Evolutionary conservation across 2,888 invertebrate genomes (phyloP), one percentile per base, ranked within the genome.

Genomic region (Xestia xanthographa): DNA sequence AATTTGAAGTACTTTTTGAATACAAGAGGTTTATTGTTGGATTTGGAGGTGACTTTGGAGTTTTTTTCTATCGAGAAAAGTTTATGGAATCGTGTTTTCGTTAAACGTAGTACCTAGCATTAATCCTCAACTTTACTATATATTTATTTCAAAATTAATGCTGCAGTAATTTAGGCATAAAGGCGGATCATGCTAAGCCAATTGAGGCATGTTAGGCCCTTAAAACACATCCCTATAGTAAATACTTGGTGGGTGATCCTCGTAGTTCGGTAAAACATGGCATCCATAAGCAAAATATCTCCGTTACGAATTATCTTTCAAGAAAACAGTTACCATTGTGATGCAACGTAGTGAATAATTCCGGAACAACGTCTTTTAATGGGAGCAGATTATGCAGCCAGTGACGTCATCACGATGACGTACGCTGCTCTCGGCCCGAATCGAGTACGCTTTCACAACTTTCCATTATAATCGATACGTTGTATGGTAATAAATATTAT

Each of bases 381-480:
- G 66, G 53, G 56, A 69, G 11, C 68, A 41, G 5, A 74, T 77
- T 77, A 75, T 62, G 77, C 17, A 77, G 60, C 4, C 60, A 50
- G 58, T 81, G 76, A 85, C 60, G 76, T 81, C 83, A 85, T n/a
- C 12, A 12, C 9, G 0, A 60, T 80, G 86, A 78, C 79, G 80
- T 80, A 66, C 26, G 34, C 60, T 34, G 38, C 50, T 41, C n/a
- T 41, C 26, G 73, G 29, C 50, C 43, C 6, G 53, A 67, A 41
- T 75, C 58, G 66, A 41, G n/a, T 53, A 50, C 67, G 67, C 83
- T 87, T 85, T 86, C 81, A 78, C 78, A 74, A 87, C 87, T 83
- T 77, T 86, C 78, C 58, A 70, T 75, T 83, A 80, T 66, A 62
- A 75, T 83, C 69, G 58, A 56, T 66, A 38, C 38, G 48, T 34